Base-by-base conservation (phyloP, 2,797 vertebrate genomes). In the Percopsis omiscomaycus region DNA sequence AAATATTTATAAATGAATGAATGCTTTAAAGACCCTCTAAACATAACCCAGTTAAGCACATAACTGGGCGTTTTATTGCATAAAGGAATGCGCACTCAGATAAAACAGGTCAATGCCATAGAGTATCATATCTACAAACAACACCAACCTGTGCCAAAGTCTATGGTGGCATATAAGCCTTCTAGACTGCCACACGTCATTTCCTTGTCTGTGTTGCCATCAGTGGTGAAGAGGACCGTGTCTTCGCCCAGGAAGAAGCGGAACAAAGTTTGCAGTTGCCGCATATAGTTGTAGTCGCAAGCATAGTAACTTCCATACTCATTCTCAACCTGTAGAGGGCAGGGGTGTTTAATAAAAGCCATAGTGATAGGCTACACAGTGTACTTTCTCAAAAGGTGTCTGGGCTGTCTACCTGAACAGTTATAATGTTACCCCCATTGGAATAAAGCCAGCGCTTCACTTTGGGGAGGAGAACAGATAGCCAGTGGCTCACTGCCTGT, bases 281-380 rank as follows among this genome's bases (percentile, higher is more conserved):
- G 88, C 80, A 99, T 86, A 87, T 99, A 99, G 79, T 86, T 89
- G 64, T 92, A 90, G 82, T 99, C 96, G 0, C 98, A 99, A 42
- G 93, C 92, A 0, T 72, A 93, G 83, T 96, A 98, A 81, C 98
- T 99, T 16, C 98, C 98, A 0, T 99, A 99, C 80, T 99, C 96
- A 0, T 98, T 99, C 80, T 99, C 98, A 79, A 98, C 96, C 98
- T 99, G 85, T 15, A 9, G 12, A 28, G 29, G 29, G 56, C 60
- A 11, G 67, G 12, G 28, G 66, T 1, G 1, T 14, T 16, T 4
- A 1, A 45, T 71, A 61, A 27, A 62, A 55, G 22, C 2, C 10
- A 73, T 6, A 52, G 46, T 14, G 46, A 50, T 3, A 46, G 1
- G 22, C 1, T 27, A 27, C 49, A 1, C 16, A 27, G 10, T 46